phyloP scores from a whole-genome alignment of 2,113 vertebrate species.

The Varanus salvator region DNA sequence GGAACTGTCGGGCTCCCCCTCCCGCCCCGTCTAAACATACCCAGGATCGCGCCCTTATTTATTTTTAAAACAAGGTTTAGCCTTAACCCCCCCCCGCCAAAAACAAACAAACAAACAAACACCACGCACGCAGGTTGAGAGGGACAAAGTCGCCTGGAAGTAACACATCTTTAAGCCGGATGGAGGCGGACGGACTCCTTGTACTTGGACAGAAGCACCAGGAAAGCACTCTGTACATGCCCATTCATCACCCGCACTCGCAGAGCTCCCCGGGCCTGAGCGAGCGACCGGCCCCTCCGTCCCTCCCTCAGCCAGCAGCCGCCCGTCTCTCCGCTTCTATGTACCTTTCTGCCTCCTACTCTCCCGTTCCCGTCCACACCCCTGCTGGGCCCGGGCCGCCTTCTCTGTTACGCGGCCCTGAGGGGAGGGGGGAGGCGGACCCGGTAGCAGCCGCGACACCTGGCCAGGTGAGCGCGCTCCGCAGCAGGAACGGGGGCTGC shows the following conservation, averaged over 20 bases:
- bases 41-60: no score
- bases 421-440: not conserved
- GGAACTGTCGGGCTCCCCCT: no score
- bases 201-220: not conserved
- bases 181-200: not conserved
- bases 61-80: no score
- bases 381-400: not conserved
- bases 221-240: not conserved
- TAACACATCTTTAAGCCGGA: no score
- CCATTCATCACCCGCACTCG: not conserved
- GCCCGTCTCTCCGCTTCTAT: not conserved
- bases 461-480: constrained; percentile 18
- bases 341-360: not conserved
- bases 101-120: not conserved
- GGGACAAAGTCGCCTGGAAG: not conserved
- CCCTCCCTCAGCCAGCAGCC: no score
- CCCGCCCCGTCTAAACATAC: no score
- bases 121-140: no score
- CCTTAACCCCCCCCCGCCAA: not conserved
- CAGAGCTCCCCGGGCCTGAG: not conserved
- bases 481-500: not conserved
- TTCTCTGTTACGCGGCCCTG: not conserved
- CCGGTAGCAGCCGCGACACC: constrained; percentile 21
- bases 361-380: not conserved
- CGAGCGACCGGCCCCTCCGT: not conserved